These are phyloP conservation scores for Pyralis farinalis DNA, from an alignment of 2,888 invertebrate species.

Conservation along the genomic window DNA sequence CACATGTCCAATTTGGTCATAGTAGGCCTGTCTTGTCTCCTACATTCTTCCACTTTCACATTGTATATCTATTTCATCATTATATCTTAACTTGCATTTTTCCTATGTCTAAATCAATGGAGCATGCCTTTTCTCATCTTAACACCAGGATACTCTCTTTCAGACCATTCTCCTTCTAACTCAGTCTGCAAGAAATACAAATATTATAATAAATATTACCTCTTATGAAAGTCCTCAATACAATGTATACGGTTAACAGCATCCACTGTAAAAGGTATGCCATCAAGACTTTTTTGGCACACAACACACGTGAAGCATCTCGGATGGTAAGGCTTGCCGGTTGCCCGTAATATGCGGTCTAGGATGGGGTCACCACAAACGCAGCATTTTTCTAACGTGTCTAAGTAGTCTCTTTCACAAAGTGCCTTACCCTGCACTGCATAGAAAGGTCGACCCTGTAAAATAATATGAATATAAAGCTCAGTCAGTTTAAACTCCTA, in stretches of 20 bases:
- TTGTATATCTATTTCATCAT: no score
- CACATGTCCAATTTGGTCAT: no score
- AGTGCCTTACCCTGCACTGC: slow-evolving; percentile 96
- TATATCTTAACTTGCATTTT: no score
- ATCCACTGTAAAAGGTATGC: slow-evolving; percentile 99
- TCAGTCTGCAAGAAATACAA: no score
- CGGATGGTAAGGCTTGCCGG: slow-evolving; percentile 98
- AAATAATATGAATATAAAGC: not conserved
- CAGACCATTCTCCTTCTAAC: no score
- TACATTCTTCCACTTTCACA: no score
- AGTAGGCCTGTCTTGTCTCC: no score
- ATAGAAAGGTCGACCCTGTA: slow-evolving; percentile 96
- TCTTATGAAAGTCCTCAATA: slow-evolving; percentile 99
- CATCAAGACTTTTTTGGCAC: slow-evolving; percentile 97
- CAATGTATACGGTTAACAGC: slow-evolving; percentile 99
- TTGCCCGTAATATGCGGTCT: slow-evolving; percentile 96
- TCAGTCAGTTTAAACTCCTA: no score
- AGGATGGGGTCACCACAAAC: slow-evolving; percentile 97
- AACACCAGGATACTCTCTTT: no score
- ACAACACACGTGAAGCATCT: slow-evolving; percentile 98
- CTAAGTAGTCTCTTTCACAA: slow-evolving; percentile 97
- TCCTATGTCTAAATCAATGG: no score
- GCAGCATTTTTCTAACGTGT: slow-evolving; percentile 98
- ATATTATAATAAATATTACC: no score
- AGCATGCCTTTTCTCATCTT: no score